phyloP scores from a whole-genome alignment of 2,797 vertebrate species.

The Valencia hispanica region DNA sequence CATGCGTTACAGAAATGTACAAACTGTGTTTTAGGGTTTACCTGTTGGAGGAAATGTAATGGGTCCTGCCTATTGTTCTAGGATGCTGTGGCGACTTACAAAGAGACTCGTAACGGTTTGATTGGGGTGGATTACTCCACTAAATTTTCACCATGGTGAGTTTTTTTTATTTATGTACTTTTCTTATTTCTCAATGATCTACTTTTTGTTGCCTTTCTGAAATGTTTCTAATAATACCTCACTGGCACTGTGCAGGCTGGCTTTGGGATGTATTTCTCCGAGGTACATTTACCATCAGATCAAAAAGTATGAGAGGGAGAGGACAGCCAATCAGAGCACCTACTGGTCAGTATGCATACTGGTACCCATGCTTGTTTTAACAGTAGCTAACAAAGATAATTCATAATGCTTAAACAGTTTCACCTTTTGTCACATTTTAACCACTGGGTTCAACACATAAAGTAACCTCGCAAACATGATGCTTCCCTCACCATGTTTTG shows the following conservation, averaged over 20 bases:
- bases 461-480: not conserved
- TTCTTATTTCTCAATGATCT: not conserved
- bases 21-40: not conserved
- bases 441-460: not conserved
- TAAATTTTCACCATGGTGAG: conserved; percentile 86
- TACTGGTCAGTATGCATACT: conserved; percentile 80
- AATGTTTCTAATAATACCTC: conserved; percentile 18
- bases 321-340: conserved; percentile 86
- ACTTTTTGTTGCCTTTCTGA: not conserved
- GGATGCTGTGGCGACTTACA: conserved; percentile 85
- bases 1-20: not conserved
- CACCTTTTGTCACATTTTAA: not conserved
- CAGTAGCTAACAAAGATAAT: not conserved
- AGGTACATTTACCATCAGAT: conserved; percentile 86
- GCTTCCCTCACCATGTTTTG: too few species aligned
- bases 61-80: conserved; percentile 37
- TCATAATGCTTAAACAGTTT: not conserved
- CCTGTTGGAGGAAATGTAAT: not conserved
- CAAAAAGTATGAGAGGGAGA: conserved; percentile 82
- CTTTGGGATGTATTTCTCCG: conserved; percentile 85
- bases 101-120: conserved; percentile 85
- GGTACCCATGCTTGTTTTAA: not conserved
- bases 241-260: conserved; percentile 78
- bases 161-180: conserved; percentile 8
- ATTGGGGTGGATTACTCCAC: conserved; percentile 86